These are phyloP conservation scores for Periplaneta americana DNA, from an alignment of 1,140 invertebrate species.

Conservation along the genomic window DNA sequence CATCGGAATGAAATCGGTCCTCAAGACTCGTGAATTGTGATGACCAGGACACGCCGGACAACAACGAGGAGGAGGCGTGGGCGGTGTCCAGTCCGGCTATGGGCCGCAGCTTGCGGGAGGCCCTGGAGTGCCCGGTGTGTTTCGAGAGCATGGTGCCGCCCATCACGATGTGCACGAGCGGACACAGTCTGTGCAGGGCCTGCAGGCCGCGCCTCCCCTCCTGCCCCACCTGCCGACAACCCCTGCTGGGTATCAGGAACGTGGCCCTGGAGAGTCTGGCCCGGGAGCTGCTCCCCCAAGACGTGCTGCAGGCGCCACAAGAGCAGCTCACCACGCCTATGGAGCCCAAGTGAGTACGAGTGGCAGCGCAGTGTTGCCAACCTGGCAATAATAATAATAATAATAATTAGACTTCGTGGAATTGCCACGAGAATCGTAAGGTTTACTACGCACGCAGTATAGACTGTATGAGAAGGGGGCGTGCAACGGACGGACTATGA, in stretches of 20 bases:
- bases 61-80: too few species aligned
- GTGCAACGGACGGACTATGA: too few species aligned
- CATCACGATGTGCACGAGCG: conserved; percentile 65
- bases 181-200: conserved; percentile 67
- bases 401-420: too few species aligned
- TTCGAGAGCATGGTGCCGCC: conserved; percentile 70
- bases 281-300: conserved; percentile 24
- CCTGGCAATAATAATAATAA: too few species aligned
- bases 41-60: too few species aligned
- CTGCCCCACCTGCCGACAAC: conserved; percentile 68
- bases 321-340: conserved; percentile 29
- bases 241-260: conserved; percentile 64
- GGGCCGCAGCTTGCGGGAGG: neutral
- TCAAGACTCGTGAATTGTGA: too few species aligned
- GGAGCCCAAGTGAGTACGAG: conserved; percentile 33
- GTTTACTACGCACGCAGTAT: too few species aligned
- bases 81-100: too few species aligned
- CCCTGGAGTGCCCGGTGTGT: conserved; percentile 72
- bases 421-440: too few species aligned
- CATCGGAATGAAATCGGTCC: too few species aligned
- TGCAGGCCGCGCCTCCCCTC: conserved; percentile 59
- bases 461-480: too few species aligned
- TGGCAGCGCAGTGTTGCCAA: conserved; percentile 40
- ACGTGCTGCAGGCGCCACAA: conserved; percentile 36
- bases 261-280: conserved; percentile 61